Evolutionary conservation across 2,888 invertebrate genomes (phyloP).

Genomic region (Strigamia transsilvanica): DNA sequence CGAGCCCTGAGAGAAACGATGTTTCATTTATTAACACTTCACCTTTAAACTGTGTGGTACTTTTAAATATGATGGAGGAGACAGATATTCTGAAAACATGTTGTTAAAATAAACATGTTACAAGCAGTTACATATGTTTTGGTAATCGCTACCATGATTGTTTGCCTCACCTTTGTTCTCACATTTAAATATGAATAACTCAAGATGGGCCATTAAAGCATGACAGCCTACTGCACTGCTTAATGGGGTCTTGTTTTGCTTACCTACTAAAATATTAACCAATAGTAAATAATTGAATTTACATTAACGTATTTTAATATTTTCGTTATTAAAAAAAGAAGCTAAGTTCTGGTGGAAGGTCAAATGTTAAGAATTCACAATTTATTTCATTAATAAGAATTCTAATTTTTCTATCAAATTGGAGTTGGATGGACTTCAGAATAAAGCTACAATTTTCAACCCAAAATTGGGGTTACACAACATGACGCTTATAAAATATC

Average conservation of each 20-base stretch:
- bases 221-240: not conserved
- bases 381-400: no score
- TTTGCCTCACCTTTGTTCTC: not conserved
- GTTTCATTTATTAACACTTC: not conserved
- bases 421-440: no score
- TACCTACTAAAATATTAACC: not conserved
- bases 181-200: conserved; percentile 17
- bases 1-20: not conserved
- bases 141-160: not conserved
- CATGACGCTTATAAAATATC: not conserved
- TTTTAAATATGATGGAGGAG: not conserved
- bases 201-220: not conserved
- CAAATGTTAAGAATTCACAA: no score
- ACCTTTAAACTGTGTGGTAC: not conserved
- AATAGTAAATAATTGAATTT: no score
- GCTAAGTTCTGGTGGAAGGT: no score
- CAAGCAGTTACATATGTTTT: not conserved
- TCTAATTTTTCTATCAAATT: no score
- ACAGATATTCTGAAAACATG: not conserved
- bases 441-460: no score
- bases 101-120: conserved; percentile 9
- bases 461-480: no score
- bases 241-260: not conserved
- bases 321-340: no score
- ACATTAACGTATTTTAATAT: no score